A percentile compares a stretch with the other conserved stretches of the same genome.
phyloP scores from a whole-genome alignment of 2,113 vertebrate species.

The Ondatra zibethicus region DNA sequence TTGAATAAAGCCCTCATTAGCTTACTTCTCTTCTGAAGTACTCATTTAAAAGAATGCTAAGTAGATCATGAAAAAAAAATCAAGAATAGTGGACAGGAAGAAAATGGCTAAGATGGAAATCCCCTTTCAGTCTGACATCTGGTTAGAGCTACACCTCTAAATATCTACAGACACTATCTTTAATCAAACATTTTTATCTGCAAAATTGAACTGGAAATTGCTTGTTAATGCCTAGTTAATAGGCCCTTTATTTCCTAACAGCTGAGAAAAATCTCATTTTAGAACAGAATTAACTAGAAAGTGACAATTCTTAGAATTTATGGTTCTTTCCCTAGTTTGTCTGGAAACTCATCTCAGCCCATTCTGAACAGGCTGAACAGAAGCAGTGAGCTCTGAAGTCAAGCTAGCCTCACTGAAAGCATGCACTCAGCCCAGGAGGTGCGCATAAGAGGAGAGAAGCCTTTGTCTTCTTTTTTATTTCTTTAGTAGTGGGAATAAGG shows the following conservation, averaged over 20 bases:
- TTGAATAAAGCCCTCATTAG: neutral
- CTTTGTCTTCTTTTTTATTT: constrained; percentile 51
- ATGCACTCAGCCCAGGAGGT: neutral
- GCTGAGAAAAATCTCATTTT: constrained; percentile 72
- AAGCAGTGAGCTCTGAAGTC: constrained; percentile 26
- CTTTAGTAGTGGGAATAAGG: constrained; percentile 49
- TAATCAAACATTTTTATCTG: constrained; percentile 80
- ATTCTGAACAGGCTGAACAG: constrained; percentile 66
- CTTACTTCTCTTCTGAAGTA: neutral
- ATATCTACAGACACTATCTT: constrained; percentile 70
- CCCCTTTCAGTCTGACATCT: constrained; percentile 36
- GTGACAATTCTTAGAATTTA: constrained; percentile 69
- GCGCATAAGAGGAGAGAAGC: neutral
- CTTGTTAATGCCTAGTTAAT: constrained; percentile 76
- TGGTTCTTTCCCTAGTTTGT: constrained; percentile 29
- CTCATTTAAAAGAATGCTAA: constrained; percentile 28
- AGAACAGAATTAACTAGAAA: constrained; percentile 71
- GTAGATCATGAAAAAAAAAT: neutral
- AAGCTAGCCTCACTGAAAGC: neutral
- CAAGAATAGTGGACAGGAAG: neutral
- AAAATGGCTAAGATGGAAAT: neutral
- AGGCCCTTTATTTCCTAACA: constrained; percentile 65
- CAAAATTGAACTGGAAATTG: constrained; percentile 74
- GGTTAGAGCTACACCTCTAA: constrained; percentile 60
- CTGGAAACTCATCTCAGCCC: constrained; percentile 43